These are phyloP conservation scores for Ceratina australensis DNA, from an alignment of 1,140 invertebrate species.

Conservation along the genomic window DNA sequence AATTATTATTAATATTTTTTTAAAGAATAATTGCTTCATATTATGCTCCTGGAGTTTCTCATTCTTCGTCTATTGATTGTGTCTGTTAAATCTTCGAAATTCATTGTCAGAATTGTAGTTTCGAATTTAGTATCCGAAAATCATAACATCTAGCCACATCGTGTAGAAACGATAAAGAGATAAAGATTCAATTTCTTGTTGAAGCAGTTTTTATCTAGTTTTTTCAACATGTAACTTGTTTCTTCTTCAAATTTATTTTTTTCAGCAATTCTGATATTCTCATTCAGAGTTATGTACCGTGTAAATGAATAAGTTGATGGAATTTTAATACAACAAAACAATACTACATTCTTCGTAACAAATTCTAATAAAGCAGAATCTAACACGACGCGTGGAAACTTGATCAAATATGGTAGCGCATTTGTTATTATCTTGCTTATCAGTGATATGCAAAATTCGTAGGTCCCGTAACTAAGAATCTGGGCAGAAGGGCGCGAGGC, in stretches of 20 bases:
- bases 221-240: neutral
- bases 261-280: too few species aligned
- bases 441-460: conserved; percentile 37
- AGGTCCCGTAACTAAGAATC: neutral
- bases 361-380: neutral
- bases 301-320: too few species aligned
- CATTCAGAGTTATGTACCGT: too few species aligned
- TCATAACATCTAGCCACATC: conserved; percentile 45
- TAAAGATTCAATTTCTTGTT: conserved; percentile 48
- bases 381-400: neutral
- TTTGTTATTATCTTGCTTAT: conserved; percentile 29
- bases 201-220: conserved; percentile 7
- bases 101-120: conserved; percentile 6
- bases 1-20: neutral
- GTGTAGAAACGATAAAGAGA: conserved; percentile 46
- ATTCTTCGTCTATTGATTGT: conserved; percentile 10
- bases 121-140: conserved; percentile 37
- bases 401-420: neutral
- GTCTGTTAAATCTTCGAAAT: neutral
- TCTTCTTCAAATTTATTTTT: neutral
- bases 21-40: neutral
- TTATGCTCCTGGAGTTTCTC: neutral
- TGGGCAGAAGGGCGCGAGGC: neutral
- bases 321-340: too few species aligned
- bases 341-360: too few species aligned